phyloP scores from a whole-genome alignment of 1,140 invertebrate genomes.

The Anagrus nilaparvatae region DNA sequence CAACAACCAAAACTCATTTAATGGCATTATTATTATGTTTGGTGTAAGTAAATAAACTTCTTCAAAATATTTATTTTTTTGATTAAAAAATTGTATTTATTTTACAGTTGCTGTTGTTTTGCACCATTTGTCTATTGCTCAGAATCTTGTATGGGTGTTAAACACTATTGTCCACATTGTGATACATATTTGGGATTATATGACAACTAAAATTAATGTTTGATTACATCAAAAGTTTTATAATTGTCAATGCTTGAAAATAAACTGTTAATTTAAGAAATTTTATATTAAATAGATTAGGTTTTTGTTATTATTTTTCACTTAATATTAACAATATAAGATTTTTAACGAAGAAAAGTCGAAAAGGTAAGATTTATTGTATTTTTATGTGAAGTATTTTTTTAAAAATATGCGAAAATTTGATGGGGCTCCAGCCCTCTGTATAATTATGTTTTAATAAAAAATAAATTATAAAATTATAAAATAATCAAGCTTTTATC shows the following conservation, averaged over 20 bases:
- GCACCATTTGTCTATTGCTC: background rate
- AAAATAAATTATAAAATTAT: too few species aligned
- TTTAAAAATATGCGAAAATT: too few species aligned
- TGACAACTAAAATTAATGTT: background rate
- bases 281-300: background rate
- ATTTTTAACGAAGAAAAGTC: background rate
- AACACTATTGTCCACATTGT: background rate
- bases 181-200: background rate
- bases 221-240: too few species aligned
- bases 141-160: background rate
- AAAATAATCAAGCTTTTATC: too few species aligned
- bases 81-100: too few species aligned
- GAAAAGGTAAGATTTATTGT: background rate
- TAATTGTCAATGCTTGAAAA: too few species aligned
- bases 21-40: too few species aligned
- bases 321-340: background rate
- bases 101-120: background rate
- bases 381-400: too few species aligned
- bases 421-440: too few species aligned
- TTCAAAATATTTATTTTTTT: background rate
- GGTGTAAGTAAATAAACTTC: background rate
- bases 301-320: background rate
- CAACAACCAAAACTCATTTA: background rate
- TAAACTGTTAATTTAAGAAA: background rate
- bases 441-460: too few species aligned